phyloP scores from a whole-genome alignment of 2,797 vertebrate genomes.

The Pseudotriccus pelzelni region DNA sequence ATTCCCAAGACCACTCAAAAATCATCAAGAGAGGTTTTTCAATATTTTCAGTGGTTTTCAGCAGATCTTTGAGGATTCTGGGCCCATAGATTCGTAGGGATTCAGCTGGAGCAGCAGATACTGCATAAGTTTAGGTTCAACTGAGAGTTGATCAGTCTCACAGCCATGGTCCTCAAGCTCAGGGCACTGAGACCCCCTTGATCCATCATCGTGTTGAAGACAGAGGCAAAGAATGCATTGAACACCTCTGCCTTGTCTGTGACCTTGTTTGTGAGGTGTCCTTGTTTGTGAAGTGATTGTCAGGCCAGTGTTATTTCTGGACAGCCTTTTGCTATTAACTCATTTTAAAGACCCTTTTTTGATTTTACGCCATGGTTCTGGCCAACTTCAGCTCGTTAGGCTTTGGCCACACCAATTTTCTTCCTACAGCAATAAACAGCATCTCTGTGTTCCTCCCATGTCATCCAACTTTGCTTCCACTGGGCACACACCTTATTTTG shows the following conservation, averaged over 20 bases:
- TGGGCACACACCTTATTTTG: background rate
- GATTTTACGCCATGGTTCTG: background rate
- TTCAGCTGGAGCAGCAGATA: background rate
- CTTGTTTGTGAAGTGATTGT: background rate
- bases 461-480: background rate
- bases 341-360: background rate
- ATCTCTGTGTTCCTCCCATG: background rate
- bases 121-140: background rate
- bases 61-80: background rate
- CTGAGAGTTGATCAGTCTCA: background rate
- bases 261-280: too few species aligned
- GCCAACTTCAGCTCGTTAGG: background rate
- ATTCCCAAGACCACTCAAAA: background rate
- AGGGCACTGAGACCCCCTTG: background rate
- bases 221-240: background rate
- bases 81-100: fast-evolving
- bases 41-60: too few species aligned
- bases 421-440: background rate
- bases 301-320: background rate
- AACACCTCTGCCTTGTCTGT: background rate
- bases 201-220: background rate
- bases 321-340: background rate
- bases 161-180: background rate
- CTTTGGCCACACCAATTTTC: background rate
- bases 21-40: background rate